Base-by-base conservation (phyloP, 2,797 vertebrate species). In the Tachyglossus aculeatus region DNA sequence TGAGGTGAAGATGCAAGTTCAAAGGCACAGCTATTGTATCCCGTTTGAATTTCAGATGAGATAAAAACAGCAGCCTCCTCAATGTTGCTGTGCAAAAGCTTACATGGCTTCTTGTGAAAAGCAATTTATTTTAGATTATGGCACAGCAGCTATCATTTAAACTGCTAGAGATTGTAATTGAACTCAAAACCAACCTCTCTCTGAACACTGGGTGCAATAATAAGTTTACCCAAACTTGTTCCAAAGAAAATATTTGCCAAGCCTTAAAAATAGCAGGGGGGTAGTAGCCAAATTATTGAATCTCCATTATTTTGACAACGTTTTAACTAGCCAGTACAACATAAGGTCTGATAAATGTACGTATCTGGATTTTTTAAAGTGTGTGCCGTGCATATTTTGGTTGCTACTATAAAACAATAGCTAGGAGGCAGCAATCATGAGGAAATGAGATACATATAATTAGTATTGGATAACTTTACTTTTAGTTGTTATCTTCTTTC, bases 101-200 rank as follows among this genome's bases (percentile, higher is more conserved):
- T 87, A 88, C 83, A 82, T 66, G 74, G 67, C 71, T 86, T 74
- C 82, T 84, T 81, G 85, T 89, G 80, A 89, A 92, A 92, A 93
- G 89, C 90, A 91, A 90, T 92, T 91, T 90, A 87, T 90, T 91
- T 90, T 92, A 89, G 88, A 92, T 93, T 89, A 90, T 71, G 88
- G 86, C 66, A 82, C 82, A 86, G 71, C 39, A 60, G 87, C 85
- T 85, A 84, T 85, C 87, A 66, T 91, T 93, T 92, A 92, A 88
- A 91, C 77, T 83, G 86, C 83, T 74, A 74, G 82, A 41, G 81
- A 81, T 73, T 90, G 84, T 93, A 90, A 92, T 81, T 89, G 89
- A 91, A 88, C 82, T 79, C 71, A 83, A 79, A 89, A 86, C 85
- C 84, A 86, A 44, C 66, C 64, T 80, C 77, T 69, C 76, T 44